These are phyloP conservation scores for Anthrax anthrax DNA, from an alignment of 2,888 invertebrate genomes.

Conservation along the genomic window DNA sequence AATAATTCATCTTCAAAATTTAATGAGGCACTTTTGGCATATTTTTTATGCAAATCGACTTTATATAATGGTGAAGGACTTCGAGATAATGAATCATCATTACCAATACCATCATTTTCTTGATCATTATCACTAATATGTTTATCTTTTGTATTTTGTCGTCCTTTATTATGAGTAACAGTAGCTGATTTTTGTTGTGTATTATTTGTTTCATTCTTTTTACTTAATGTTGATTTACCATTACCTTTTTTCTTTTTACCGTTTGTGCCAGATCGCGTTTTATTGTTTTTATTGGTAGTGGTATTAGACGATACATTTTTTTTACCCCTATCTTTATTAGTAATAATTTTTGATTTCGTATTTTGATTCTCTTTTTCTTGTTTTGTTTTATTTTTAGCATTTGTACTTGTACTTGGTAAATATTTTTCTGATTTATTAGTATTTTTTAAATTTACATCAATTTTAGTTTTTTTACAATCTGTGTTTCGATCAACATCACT, in stretches of 20 bases:
- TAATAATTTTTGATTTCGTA: slow-evolving; percentile 18
- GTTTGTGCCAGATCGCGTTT: neutral
- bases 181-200: slow-evolving; percentile 8
- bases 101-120: neutral
- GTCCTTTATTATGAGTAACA: slow-evolving; percentile 10
- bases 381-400: slow-evolving; percentile 33
- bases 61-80: slow-evolving; percentile 30
- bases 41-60: slow-evolving; percentile 34
- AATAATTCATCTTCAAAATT: slow-evolving; percentile 25
- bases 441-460: slow-evolving; percentile 3
- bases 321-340: neutral
- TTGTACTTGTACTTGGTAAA: neutral
- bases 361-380: slow-evolving; percentile 38
- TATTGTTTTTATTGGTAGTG: slow-evolving; percentile 1
- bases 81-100: slow-evolving; percentile 17
- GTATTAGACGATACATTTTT: neutral
- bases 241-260: neutral
- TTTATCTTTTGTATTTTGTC: slow-evolving; percentile 13
- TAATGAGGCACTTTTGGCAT: slow-evolving; percentile 31
- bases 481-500: slow-evolving; percentile 5
- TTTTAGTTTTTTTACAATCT: neutral
- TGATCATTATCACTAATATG: neutral
- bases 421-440: slow-evolving; percentile 3
- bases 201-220: slow-evolving; percentile 31
- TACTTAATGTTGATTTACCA: too few species aligned